Evolutionary conservation across 2,113 vertebrate species (phyloP).

Genomic region (Hemibagrus wyckioides): DNA sequence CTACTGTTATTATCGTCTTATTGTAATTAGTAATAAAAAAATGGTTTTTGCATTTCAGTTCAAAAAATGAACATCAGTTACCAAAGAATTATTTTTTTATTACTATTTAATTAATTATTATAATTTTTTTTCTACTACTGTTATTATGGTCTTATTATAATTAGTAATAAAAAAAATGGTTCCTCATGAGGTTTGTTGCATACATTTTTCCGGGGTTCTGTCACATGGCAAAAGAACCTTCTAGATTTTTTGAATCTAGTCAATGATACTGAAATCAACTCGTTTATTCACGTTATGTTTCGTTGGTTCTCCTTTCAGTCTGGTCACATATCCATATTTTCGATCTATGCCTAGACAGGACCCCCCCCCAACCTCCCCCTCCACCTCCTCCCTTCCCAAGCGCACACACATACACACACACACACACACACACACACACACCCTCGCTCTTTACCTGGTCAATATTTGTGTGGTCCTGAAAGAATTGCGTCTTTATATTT

Average conservation of each 20-base stretch:
- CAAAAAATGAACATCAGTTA: not conserved
- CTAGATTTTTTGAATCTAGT: not conserved
- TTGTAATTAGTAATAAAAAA: not conserved
- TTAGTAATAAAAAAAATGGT: not conserved
- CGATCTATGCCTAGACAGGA: not conserved
- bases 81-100: no score
- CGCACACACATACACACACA: not conserved
- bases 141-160: not conserved
- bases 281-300: no score
- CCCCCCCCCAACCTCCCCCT: no score
- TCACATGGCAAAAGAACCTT: not conserved
- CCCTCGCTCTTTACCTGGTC: slow-evolving; percentile 37
- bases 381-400: not conserved
- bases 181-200: not conserved
- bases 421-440: not conserved
- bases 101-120: no score
- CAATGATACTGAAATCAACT: no score
- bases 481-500: slow-evolving; percentile 49
- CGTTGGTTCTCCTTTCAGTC: not conserved
- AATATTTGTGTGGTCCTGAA: slow-evolving; percentile 48
- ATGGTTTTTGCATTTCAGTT: not conserved
- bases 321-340: not conserved
- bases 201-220: not conserved
- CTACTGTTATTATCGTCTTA: not conserved
- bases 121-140: no score